These are phyloP conservation scores for Paramacrobiotus metropolitanus DNA, from an alignment of 1,140 invertebrate genomes.

Conservation along the genomic window DNA sequence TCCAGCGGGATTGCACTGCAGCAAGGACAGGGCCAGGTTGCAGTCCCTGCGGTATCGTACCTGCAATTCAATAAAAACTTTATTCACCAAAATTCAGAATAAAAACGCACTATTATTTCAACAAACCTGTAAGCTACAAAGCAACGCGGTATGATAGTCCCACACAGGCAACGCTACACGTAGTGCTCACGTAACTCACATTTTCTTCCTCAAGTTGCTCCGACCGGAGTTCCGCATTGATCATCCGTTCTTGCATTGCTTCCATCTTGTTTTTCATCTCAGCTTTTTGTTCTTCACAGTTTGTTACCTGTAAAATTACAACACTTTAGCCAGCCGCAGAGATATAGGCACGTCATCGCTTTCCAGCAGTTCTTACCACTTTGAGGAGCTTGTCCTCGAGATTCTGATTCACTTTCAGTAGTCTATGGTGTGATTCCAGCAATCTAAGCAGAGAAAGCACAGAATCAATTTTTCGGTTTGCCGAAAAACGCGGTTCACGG, in stretches of 20 bases:
- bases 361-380: constrained; percentile 34
- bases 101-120: too few relatives aligned
- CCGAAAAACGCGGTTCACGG: too few relatives aligned
- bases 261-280: constrained; percentile 62
- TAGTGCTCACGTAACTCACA: constrained; percentile 33
- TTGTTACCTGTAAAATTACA: constrained; percentile 33
- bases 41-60: constrained; percentile 82
- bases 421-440: constrained; percentile 69
- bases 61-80: too few relatives aligned
- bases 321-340: not conserved
- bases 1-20: constrained; percentile 81
- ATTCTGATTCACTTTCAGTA: constrained; percentile 82
- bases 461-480: too few relatives aligned
- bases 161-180: not conserved
- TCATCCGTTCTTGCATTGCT: constrained; percentile 55
- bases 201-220: constrained; percentile 70
- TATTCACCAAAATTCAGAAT: too few relatives aligned
- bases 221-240: constrained; percentile 61
- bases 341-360: too few relatives aligned
- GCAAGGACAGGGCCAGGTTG: constrained; percentile 67
- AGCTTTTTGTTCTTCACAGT: constrained; percentile 70
- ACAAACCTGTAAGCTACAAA: too few relatives aligned
- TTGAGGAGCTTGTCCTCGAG: constrained; percentile 78
- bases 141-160: not conserved
- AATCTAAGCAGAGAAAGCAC: constrained; percentile 33